Base-by-base conservation (phyloP, 2,888 invertebrate species). In the Clepsis dumicolana region DNA sequence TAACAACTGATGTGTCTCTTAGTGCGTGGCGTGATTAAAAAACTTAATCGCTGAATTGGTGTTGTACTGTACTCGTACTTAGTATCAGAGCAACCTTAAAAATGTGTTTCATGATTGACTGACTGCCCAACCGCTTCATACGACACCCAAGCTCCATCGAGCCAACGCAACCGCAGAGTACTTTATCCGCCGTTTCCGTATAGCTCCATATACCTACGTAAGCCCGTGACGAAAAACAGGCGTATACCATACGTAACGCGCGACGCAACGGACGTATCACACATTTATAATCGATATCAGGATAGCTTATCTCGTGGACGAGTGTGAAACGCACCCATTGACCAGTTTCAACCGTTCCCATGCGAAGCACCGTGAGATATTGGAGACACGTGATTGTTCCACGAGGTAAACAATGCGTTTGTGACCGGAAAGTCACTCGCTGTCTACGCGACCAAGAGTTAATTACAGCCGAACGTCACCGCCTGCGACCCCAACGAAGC, bases 391-490 rank as follows among this genome's bases (percentile, higher is more conserved):
- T 59, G 71, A 71, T 72, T 79, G 74, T 74, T 75, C 75, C 80
- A 75, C 76, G 79, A 82, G 72, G 82, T 83, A 85, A 87, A 87
- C 83, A 75, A 72, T 71, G 70, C 72, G 66, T 81, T 81, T 77
- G 77, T 65, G 57, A 65, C 74, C 75, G 78, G 80, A 81, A 82
- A 78, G 76, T 75, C 71, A 74, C 75, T 74, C 78, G 77, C 78
- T 75, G 77, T 79, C 72, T 77, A 77, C 76, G 78, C 81, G 84
- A 85, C 86, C 87, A 89, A 85, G 80, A 82, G 82, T 82, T 86
- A 88, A 89, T 89, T 87, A 83, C 83, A 81, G 83, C 78, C 81
- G 84, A n/a, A 83, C 84, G 83, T 84, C 84, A 84, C 78, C 78
- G 80, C 75, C 75, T 79, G 78, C 59, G 68, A 59, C 44, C 53